Base-by-base conservation (phyloP, 2,888 invertebrate species). In the Drosophila borealis region DNA sequence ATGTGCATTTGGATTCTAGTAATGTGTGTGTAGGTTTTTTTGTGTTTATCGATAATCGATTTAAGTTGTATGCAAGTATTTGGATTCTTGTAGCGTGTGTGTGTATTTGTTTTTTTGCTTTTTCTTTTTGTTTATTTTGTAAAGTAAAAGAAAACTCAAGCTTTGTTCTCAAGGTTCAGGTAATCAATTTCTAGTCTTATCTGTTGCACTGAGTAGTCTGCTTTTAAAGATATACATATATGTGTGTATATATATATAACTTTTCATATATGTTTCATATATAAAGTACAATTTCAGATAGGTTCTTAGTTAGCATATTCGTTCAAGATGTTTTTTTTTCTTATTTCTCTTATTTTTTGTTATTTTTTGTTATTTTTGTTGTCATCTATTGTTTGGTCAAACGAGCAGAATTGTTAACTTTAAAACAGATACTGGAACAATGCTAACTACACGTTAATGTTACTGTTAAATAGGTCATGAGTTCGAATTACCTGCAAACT, bases 131-230 rank as follows among this genome's bases (percentile, higher is more conserved):
- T 54, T 64, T 46, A 17, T 71, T 57, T 78, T 56, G 36, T 83
- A 70, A 81, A 85, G 64, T 78, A 80, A 86, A 84, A 80, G 71
- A 83, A 74, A 81, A 81, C 88, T 87, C 73, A 82, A 88, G 74
- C 80, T 82, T 88, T 82, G 80, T 88, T 88, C 86, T 86, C 70
- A 83, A 83, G 89, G 84, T 83, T 84, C 84, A 84, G 84, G 84
- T 84, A 86, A 84, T 84, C 81, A 88, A 84, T 88, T 88, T 84
- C 88, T 84, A 84, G 84, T 84, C 84, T 84, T 84, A 74, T 86
- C 81, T 88, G 84, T 84, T 84, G 84, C 84, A 83, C 88, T 84
- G 87, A 88, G 87, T 88, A 84, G 84, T 84, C 84, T 86, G 84
- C 84, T 72, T 72, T 78, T 67, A 67, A 67, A 71, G 71, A 71